Conservation (phyloP, 2,888 invertebrate species). For the Amiota mariae region DNA sequence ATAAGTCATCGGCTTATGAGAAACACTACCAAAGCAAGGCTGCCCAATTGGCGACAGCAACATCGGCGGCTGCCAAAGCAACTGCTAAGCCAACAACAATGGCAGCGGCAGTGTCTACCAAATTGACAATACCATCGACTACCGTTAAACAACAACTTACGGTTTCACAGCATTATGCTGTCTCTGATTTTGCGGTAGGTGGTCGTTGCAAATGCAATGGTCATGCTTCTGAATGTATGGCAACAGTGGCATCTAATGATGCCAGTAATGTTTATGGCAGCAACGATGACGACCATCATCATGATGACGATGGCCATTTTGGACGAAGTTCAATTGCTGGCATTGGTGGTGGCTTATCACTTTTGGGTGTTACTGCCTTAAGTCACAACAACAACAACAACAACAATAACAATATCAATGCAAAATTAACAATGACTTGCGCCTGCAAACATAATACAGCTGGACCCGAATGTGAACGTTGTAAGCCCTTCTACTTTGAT, state of each 20-base stretch:
- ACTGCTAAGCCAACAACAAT: constrained; percentile 63
- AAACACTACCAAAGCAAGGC: constrained; percentile 61
- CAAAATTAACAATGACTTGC: constrained; percentile 82
- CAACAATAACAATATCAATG: constrained; percentile 45
- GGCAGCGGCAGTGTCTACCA: constrained; percentile 34
- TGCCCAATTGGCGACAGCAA: constrained; percentile 35
- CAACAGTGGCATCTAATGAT: constrained; percentile 59
- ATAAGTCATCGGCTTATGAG: constrained; percentile 59
- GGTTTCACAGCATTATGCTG: constrained; percentile 88
- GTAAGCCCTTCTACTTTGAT: constrained; percentile 99
- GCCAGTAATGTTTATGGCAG: constrained; percentile 28
- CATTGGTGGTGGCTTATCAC: constrained; percentile 6
- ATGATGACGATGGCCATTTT: constrained; percentile 68
- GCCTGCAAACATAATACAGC: constrained; percentile 99
- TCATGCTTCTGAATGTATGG: constrained; percentile 93
- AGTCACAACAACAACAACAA: constrained; percentile 26
- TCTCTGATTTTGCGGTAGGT: constrained; percentile 97
- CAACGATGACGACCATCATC: constrained; percentile 75
- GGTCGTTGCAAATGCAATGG: constrained; percentile 99
- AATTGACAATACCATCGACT: not conserved
- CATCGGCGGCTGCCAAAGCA: constrained; percentile 40
- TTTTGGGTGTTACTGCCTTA: not conserved
- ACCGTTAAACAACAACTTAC: constrained; percentile 68
- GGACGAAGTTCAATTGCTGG: constrained; percentile 35
- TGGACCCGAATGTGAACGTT: constrained; percentile 97